A percentile compares a stretch with the other conserved stretches of the same genome.
These are phyloP conservation scores for Enoplosus armatus DNA, from an alignment of 2,797 vertebrate genomes.

Conservation along the genomic window DNA sequence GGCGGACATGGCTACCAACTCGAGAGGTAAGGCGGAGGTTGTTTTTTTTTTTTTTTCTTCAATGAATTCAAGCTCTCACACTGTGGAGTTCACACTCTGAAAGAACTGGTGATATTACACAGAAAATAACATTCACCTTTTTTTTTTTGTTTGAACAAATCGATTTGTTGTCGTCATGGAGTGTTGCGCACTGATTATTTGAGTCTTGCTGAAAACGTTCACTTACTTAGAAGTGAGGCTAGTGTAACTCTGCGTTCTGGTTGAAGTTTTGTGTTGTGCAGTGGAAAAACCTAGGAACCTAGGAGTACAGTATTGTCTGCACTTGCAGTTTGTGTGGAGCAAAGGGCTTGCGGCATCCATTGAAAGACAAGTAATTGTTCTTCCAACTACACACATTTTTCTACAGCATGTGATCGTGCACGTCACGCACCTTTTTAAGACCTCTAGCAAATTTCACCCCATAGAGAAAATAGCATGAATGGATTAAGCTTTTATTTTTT, in stretches of 20 bases:
- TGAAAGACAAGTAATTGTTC: neutral
- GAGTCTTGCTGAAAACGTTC: neutral
- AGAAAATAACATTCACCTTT: neutral
- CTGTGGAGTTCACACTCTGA: neutral
- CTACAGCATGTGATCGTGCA: neutral
- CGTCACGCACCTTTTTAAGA: neutral
- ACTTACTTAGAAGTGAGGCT: neutral
- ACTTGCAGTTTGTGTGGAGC: neutral
- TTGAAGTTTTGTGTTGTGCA: neutral
- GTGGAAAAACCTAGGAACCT: neutral
- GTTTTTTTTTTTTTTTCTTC: neutral
- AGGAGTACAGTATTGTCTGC: neutral
- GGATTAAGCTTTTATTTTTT: neutral
- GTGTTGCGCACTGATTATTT: neutral
- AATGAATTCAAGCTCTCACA: neutral
- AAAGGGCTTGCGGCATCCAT: neutral
- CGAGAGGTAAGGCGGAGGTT: slow-evolving; percentile 88
- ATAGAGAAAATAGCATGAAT: neutral
- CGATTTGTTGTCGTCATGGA: rapidly evolving
- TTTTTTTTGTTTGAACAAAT: neutral
- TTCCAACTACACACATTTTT: too few species aligned
- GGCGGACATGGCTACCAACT: slow-evolving; percentile 98
- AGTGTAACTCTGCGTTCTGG: neutral
- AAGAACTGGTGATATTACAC: neutral
- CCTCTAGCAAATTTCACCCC: neutral